Evolutionary conservation across 2,797 vertebrate genomes (phyloP).

Genomic region (Dipus sagitta): DNA sequence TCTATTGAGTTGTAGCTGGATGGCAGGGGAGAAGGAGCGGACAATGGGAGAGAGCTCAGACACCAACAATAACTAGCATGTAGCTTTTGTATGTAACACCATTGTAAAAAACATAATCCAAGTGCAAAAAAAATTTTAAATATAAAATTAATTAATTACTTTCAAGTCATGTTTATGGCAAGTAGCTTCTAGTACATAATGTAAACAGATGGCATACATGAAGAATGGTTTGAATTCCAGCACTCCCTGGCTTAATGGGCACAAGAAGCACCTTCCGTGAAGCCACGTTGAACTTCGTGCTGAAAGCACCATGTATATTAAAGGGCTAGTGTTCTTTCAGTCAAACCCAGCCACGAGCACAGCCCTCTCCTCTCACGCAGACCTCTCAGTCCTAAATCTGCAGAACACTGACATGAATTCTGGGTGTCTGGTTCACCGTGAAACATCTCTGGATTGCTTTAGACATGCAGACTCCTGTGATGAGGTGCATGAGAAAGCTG

Average conservation of each 20-base stretch:
- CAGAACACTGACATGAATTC: neutral
- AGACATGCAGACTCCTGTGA: conserved; percentile 14
- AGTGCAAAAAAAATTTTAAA: neutral
- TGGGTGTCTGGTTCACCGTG: neutral
- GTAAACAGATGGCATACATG: neutral
- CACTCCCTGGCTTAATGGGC: neutral
- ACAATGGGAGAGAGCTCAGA: too few species aligned
- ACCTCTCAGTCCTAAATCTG: conserved; percentile 8
- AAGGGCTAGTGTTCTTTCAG: neutral
- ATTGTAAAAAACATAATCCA: neutral
- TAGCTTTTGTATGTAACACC: neutral
- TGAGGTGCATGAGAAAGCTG: neutral
- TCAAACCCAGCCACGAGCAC: neutral
- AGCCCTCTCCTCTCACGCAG: neutral
- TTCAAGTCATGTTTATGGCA: neutral
- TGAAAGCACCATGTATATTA: neutral
- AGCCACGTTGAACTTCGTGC: neutral
- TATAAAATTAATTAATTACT: neutral
- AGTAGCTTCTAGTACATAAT: neutral
- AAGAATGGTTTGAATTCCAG: neutral
- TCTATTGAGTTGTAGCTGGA: too few species aligned
- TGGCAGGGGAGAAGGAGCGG: too few species aligned
- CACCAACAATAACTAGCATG: neutral
- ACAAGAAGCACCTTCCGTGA: fast-evolving
- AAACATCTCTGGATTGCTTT: neutral